Base-by-base conservation (phyloP, 2,797 vertebrate genomes). In the Lycodopsis pacificus region DNA sequence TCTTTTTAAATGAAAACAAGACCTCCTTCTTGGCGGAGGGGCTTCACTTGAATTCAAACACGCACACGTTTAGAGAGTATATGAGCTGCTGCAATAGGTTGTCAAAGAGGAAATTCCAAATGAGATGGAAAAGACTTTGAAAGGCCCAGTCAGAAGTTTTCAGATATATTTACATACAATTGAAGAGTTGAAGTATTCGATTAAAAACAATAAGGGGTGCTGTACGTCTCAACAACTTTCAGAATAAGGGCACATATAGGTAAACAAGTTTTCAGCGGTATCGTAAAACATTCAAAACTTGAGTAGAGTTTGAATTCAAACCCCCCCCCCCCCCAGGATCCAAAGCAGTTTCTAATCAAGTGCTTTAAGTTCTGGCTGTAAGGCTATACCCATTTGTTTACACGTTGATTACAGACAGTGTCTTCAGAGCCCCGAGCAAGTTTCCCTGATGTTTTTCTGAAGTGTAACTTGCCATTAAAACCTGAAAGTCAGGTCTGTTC, bases 1-100 rank as follows among this genome's bases (percentile, higher is more conserved):
- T 75, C 64, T 92, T 94, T 92, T 94, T 94, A 92, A 95, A 95
- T 90, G 66, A 93, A 94, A 96, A 95, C 94, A 95, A 90, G 86
- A 77, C 86, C 82, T 85, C 86, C 87, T 70, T 65, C 85, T 89
- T 83, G 75, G 83, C 86, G 30, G 49, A 34, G 59, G 17, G 32
- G 51, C 72, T 73, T 66, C 30, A 62, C 81, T 87, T 83, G 67
- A 68, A 89, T 91, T 91, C 78, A 80, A 92, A 91, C 81, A 48
- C 67, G 79, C 79, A 79, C 79, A 80, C 76, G 36, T 51, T 4
- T 65, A 57, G 20, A 71, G 67, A 54, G 40, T 20, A 65, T 46
- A 58, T 15, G 59, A 76, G 66, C 30, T 0, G 22, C 59, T 71
- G 71, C 27, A 73, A 22, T 27, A 12, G 67, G 6, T 66, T 65